phyloP scores from a whole-genome alignment of 2,797 vertebrate species.

The Melopsittacus undulatus region DNA sequence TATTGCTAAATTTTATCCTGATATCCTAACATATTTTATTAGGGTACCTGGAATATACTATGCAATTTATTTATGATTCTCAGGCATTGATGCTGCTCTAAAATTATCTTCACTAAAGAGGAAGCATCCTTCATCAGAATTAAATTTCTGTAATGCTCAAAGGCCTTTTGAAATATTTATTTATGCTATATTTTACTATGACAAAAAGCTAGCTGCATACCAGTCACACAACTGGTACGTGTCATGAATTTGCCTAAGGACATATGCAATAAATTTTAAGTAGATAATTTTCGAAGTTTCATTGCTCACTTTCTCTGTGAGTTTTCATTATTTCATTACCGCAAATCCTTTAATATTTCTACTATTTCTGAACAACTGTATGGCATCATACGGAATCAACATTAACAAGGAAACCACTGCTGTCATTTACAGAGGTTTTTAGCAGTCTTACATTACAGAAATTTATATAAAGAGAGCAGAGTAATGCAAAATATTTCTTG shows the following conservation, averaged over 20 bases:
- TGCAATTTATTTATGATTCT: not conserved
- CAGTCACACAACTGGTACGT: not conserved
- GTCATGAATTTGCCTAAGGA: not conserved
- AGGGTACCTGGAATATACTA: not conserved
- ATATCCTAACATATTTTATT: not conserved
- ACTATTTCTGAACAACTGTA: not conserved
- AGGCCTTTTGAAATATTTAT: not conserved
- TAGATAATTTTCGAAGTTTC: not conserved
- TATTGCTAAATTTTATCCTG: not conserved
- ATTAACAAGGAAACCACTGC: not conserved
- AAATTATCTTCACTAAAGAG: not conserved
- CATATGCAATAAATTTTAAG: not conserved
- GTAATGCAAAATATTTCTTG: not conserved
- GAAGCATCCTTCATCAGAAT: not conserved
- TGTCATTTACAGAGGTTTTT: not conserved
- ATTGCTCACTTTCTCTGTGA: not conserved
- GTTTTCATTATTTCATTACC: not conserved
- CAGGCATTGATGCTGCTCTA: not conserved
- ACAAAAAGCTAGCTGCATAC: not conserved
- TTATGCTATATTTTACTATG: not conserved
- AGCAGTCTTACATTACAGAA: not conserved
- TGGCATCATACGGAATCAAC: not conserved
- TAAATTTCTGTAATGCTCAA: not conserved
- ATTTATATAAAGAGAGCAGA: not conserved
- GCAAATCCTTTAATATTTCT: not conserved